Conservation (phyloP, 2,888 invertebrate genomes). For the Leucoma salicis region DNA sequence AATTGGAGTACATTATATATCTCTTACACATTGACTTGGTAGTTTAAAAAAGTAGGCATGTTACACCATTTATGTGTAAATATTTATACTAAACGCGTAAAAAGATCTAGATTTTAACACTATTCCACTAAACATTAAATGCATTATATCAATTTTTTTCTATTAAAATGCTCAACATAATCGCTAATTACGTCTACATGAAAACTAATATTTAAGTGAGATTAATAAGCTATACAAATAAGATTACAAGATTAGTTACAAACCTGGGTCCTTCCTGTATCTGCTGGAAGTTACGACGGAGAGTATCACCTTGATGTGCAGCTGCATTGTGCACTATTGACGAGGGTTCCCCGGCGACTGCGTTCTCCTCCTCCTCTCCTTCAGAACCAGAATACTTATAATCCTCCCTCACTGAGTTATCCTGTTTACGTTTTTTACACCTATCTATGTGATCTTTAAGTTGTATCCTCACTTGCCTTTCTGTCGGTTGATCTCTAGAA, state of each 20-base stretch:
- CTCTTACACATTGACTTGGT: too few relatives aligned
- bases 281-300: conserved; percentile 98
- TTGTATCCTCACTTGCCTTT: conserved; percentile 98
- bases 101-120: too few relatives aligned
- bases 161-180: too few relatives aligned
- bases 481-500: conserved; percentile 96
- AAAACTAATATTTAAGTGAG: background rate
- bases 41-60: too few relatives aligned
- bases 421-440: conserved; percentile 96
- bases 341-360: conserved; percentile 95
- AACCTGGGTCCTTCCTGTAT: conserved; percentile 90
- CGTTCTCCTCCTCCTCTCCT: conserved; percentile 97
- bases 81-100: too few relatives aligned
- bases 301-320: conserved; percentile 92
- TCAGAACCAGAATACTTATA: conserved; percentile 97
- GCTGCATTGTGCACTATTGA: conserved; percentile 94
- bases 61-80: too few relatives aligned
- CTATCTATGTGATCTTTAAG: conserved; percentile 99
- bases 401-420: conserved; percentile 89
- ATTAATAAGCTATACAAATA: conserved; percentile 23
- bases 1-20: too few relatives aligned
- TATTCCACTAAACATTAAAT: too few relatives aligned
- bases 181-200: background rate
- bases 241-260: conserved; percentile 11
- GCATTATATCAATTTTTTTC: too few relatives aligned